Conservation (phyloP, 53 echinoderm and acorn worm genomes). For the Henricia sp. region DNA sequence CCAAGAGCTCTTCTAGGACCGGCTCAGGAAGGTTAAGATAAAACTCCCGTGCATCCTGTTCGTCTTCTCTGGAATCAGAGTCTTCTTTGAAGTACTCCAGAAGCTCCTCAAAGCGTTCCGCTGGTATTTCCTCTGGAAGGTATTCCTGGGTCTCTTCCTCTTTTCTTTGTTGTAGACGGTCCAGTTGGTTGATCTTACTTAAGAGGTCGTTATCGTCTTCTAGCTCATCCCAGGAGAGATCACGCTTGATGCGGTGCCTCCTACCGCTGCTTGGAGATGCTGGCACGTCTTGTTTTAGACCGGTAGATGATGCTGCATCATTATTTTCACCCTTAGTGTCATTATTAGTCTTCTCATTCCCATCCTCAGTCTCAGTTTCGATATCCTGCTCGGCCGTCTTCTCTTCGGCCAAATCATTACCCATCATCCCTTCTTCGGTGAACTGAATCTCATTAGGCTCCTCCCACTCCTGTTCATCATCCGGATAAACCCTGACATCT, state of each 20-base stretch:
- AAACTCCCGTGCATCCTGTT: conserved; percentile 1
- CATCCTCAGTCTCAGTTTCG: conserved; percentile 10
- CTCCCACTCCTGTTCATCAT: background rate
- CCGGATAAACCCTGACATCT: conserved; percentile 12
- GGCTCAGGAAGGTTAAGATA: background rate
- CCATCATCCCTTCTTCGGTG: conserved; percentile 54
- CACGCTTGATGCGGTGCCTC: conserved; percentile 47
- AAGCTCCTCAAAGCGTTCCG: conserved; percentile 52
- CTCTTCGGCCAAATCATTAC: conserved; percentile 13
- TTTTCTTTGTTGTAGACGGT: background rate
- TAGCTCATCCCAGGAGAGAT: conserved; percentile 44
- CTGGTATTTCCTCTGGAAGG: conserved; percentile 7
- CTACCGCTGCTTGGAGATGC: background rate
- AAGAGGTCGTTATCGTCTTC: conserved; percentile 17
- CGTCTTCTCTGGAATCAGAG: conserved; percentile 4
- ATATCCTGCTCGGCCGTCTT: conserved; percentile 15
- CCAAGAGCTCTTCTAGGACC: background rate
- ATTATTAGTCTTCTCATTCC: background rate
- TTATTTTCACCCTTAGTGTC: background rate
- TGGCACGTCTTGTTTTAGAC: background rate
- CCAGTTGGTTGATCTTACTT: conserved; percentile 29
- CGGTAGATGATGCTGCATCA: background rate
- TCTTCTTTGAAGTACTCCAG: conserved; percentile 41
- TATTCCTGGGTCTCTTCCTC: conserved; percentile 3
- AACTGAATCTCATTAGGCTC: conserved; percentile 41